Conservation (phyloP, 2,797 vertebrate genomes). For the Oreortyx pictus region DNA sequence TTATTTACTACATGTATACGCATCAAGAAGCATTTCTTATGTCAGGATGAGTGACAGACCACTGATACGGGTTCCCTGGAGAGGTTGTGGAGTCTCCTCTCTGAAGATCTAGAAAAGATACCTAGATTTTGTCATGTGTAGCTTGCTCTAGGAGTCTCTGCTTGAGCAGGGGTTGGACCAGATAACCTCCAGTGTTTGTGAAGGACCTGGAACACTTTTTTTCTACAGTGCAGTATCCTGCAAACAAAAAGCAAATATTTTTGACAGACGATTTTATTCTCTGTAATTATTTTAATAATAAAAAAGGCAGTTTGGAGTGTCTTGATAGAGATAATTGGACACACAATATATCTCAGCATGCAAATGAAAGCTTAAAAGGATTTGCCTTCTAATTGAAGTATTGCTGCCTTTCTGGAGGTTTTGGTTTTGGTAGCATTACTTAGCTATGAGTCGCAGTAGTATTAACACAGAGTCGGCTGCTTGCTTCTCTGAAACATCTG, state of each 20-base stretch:
- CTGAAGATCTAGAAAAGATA: not conserved
- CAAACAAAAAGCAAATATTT: not conserved
- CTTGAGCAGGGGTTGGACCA: not conserved
- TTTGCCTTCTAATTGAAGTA: not conserved
- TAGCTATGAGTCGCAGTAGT: not conserved
- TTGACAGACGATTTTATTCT: not conserved
- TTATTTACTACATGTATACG: not conserved
- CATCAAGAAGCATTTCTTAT: not conserved
- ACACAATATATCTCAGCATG: fast-evolving
- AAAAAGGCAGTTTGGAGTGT: not conserved
- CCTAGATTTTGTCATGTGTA: not conserved
- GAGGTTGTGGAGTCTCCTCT: not conserved
- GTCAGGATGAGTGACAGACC: not conserved
- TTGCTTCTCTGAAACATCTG: not conserved
- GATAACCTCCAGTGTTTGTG: not conserved
- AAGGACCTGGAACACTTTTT: not conserved
- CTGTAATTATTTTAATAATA: not conserved
- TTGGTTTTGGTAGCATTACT: not conserved
- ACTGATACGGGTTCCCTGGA: not conserved
- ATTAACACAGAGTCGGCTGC: not conserved
- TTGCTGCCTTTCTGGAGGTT: not conserved
- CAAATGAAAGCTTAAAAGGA: not conserved
- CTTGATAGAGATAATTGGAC: not conserved
- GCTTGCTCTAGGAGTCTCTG: not conserved
- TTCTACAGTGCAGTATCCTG: not conserved